Conservation (phyloP, 1,140 invertebrate species). For the Pseudomyrmex pallidus region DNA sequence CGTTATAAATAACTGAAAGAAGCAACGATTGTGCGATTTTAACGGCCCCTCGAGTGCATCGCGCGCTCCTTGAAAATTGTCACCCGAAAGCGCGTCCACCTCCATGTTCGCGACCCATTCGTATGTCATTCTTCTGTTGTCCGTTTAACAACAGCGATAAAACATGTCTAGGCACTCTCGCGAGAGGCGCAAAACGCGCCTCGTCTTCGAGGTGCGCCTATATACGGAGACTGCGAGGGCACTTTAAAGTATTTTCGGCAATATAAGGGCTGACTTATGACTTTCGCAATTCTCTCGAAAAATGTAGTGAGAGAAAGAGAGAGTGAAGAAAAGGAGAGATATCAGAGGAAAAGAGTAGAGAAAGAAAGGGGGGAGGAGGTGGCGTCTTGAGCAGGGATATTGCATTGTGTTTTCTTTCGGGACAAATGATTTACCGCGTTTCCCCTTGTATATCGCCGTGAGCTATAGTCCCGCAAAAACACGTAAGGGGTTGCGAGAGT, state of each 20-base stretch:
- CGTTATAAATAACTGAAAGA: conserved; percentile 61
- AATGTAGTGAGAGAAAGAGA: conserved; percentile 43
- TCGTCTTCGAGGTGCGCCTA: conserved; percentile 12
- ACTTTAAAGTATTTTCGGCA: conserved; percentile 85
- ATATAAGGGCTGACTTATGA: conserved; percentile 84
- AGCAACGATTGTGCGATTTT: conserved; percentile 66
- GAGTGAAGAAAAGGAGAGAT: conserved; percentile 25
- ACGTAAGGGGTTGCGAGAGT: conserved; percentile 79
- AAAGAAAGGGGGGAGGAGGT: conserved; percentile 36
- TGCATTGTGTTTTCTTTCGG: conserved; percentile 84
- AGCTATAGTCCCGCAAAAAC: conserved; percentile 77
- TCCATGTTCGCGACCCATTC: conserved; percentile 24
- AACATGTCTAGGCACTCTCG: conserved; percentile 70
- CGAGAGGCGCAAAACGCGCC: conserved; percentile 33
- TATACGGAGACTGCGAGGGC: conserved; percentile 74
- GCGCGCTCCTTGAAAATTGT: conserved; percentile 61
- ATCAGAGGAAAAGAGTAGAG: not conserved
- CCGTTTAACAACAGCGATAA: conserved; percentile 76
- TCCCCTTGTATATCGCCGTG: conserved; percentile 77
- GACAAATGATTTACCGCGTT: conserved; percentile 84
- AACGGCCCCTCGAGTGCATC: conserved; percentile 68
- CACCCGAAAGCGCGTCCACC: conserved; percentile 68
- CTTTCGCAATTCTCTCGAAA: conserved; percentile 76
- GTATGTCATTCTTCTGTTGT: conserved; percentile 70
- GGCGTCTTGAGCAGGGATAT: conserved; percentile 73